Evolutionary conservation across 2,797 vertebrate species (phyloP).

Genomic region (Arctocebus calabarensis): DNA sequence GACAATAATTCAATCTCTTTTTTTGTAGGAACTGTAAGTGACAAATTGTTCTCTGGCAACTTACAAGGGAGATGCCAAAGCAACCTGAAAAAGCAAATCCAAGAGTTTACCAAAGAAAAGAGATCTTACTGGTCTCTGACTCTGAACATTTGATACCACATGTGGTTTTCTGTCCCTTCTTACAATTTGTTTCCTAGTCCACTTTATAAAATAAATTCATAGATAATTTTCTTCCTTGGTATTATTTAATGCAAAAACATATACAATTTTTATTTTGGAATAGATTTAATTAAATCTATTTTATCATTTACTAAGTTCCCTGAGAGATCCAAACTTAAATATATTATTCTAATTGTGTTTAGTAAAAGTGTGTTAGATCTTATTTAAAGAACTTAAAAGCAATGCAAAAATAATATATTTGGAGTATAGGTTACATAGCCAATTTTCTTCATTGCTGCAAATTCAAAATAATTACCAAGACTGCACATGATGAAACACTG

Average conservation of each 20-base stretch:
- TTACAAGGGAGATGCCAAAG: not conserved
- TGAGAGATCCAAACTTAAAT: not conserved
- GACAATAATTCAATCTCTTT: not conserved
- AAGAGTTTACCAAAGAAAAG: not conserved
- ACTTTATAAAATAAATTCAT: not conserved
- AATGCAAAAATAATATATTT: slow-evolving; percentile 10
- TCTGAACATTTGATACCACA: not conserved
- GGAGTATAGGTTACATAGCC: not conserved
- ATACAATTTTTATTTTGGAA: not conserved
- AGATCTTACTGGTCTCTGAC: not conserved
- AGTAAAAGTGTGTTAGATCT: not conserved
- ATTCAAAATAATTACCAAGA: slow-evolving; percentile 15
- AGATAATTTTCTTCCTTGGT: slow-evolving; percentile 9
- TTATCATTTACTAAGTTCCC: not conserved
- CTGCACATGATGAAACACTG: not conserved
- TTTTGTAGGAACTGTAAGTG: not conserved
- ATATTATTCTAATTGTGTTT: slow-evolving; percentile 20
- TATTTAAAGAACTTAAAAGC: slow-evolving; percentile 30
- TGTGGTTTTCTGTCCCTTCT: not conserved
- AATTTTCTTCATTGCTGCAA: not conserved
- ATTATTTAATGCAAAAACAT: not conserved
- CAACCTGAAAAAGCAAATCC: not conserved
- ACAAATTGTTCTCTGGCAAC: not conserved
- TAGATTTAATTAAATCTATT: not conserved
- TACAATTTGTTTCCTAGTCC: not conserved